Evolutionary conservation across 2,797 vertebrate genomes (phyloP), one percentile per base, ranked within the genome.

Genomic region (Microchirus variegatus): DNA sequence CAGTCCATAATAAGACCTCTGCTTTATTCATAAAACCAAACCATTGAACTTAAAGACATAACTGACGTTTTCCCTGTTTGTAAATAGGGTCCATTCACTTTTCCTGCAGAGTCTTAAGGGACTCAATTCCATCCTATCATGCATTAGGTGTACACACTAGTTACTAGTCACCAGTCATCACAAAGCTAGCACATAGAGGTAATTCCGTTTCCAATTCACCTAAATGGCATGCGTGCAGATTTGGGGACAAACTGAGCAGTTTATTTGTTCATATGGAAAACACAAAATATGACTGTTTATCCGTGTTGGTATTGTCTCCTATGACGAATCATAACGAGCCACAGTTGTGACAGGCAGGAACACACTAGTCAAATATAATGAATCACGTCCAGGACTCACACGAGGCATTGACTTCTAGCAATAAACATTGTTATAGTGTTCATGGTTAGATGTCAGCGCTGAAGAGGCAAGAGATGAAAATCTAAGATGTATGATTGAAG

Each of bases 401-500:
- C 57, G 36, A 43, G 38, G 17, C 63, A 61, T 66, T 26, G 52
- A 42, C 54, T 51, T n/a, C 37, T 54, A 57, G 63, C 14, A 45
- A 43, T 47, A 14, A 63, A 60, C 58, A 53, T 10, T 57, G 59
- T 54, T 56, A 36, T 43, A 59, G 14, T 44, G 47, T 31, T 52
- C 4, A 22, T 47, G 15, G 41, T 63, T 56, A 53, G 58, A 71
- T 77, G 58, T 53, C 75, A 77, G 4, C 17, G 1, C 6, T 26
- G 44, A 59, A 59, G 31, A 31, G 12, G 18, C 17, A 45, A n/a
- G 16, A 44, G 50, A 50, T 40, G 49, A 22, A 73, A 69, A 60
- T 50, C n/a, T 41, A 63, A 60, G 35, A 59, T 40, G 36, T 60
- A 9, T 70, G 57, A 70, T 70, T 53, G 57, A 70, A 47, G 18